Evolutionary conservation across 2,888 invertebrate species (phyloP).

Genomic region (Anodontia alba): DNA sequence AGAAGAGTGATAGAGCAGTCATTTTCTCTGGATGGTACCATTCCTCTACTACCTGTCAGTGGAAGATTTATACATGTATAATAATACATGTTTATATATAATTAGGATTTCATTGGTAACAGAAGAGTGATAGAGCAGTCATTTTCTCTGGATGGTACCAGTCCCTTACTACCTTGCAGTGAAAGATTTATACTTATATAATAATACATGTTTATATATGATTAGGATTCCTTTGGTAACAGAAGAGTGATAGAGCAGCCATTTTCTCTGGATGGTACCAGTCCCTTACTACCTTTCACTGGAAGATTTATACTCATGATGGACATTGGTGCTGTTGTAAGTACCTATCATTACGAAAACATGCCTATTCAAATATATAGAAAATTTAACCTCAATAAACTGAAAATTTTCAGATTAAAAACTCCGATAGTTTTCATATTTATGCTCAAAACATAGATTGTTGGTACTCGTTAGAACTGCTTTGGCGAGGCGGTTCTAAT

Average conservation of each 20-base stretch:
- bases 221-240: slow-evolving; percentile 68
- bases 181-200: slow-evolving; percentile 93
- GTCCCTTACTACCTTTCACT: slow-evolving; percentile 88
- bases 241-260: slow-evolving; percentile 86
- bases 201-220: no score
- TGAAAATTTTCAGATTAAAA: no score
- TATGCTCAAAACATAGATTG: no score
- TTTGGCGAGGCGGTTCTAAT: no score
- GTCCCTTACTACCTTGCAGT: slow-evolving; percentile 88
- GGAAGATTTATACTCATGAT: slow-evolving; percentile 92
- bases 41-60: slow-evolving; percentile 88
- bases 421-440: no score
- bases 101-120: slow-evolving; percentile 68
- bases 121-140: slow-evolving; percentile 86
- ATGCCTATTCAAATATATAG: no score
- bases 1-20: slow-evolving; percentile 86
- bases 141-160: slow-evolving; percentile 92
- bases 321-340: slow-evolving; percentile 87
- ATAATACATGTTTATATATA: no score
- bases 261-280: slow-evolving; percentile 92
- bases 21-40: slow-evolving; percentile 92
- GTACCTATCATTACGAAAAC: no score
- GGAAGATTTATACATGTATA: slow-evolving; percentile 93
- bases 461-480: no score
- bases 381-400: no score